These are phyloP conservation scores for Dendrolimus houi DNA, from an alignment of 2,888 invertebrate genomes.

Conservation along the genomic window DNA sequence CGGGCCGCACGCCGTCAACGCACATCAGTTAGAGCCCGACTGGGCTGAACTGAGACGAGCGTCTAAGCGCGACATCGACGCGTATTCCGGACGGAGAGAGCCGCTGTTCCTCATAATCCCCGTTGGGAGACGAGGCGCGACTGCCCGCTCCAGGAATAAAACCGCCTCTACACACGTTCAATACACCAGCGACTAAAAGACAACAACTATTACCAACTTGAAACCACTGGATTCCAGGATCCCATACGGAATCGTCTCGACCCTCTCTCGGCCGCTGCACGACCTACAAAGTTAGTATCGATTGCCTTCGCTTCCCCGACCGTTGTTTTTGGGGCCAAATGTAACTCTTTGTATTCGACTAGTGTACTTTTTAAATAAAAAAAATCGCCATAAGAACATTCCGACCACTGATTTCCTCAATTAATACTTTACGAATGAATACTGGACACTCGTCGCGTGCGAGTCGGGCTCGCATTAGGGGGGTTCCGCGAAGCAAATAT, in stretches of 20 bases:
- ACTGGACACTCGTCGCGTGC: no score
- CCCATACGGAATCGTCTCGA: conserved; percentile 1
- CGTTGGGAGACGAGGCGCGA: conserved; percentile 30
- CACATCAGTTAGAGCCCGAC: conserved; percentile 43
- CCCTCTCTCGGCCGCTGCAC: conserved; percentile 3
- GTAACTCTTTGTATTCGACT: no score
- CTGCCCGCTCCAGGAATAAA: conserved; percentile 11
- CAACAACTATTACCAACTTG: neutral
- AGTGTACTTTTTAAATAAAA: no score
- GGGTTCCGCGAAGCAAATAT: no score
- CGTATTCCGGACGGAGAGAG: conserved; percentile 10
- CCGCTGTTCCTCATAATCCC: conserved; percentile 27
- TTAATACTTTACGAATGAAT: no score
- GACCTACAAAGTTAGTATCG: conserved; percentile 10
- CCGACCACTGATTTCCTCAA: no score
- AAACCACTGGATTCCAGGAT: conserved; percentile 2
- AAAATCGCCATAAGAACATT: no score
- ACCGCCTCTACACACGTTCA: neutral
- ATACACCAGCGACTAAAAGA: neutral
- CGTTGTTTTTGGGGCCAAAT: neutral
- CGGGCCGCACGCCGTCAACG: conserved; percentile 35
- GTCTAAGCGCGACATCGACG: conserved; percentile 8
- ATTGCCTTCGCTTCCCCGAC: conserved; percentile 10
- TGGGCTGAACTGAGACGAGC: conserved; percentile 44
- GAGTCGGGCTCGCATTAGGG: no score